Base-by-base conservation (phyloP, 2,888 invertebrate genomes). In the Drosophila borealis region DNA sequence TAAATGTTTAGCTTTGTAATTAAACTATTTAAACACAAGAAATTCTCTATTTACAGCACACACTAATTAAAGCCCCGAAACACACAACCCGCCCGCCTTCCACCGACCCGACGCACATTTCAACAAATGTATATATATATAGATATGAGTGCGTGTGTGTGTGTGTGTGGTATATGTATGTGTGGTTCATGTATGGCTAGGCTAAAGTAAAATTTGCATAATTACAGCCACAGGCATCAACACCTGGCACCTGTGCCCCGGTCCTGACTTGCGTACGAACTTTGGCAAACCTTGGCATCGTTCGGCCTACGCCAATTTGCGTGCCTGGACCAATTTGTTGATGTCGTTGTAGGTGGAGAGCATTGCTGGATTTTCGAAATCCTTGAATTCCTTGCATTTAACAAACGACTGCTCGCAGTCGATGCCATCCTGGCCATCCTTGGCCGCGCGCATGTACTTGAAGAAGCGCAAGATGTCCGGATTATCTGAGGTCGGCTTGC, bases 401-500 rank as follows among this genome's bases (percentile, higher is more conserved):
- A 93, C 93, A 90, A 96, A 95, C 0, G 94, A 93, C n/a, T 94
- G 92, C 81, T 94, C 94, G 89, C 97, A 97, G 88, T 95, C 95
- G 11, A 94, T 93, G 17, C 96, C 96, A 88, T 97, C 97, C 89
- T 97, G 97, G 0, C 97, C 97, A 72, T 97, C 95, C 91, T 97
- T 95, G 11, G 97, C 97, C 0, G 97, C 96, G 76, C 97, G 95
- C 97, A 97, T 97, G 92, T 97, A 97, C 63, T 95, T 95, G 94
- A 97, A 97, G 93, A 97, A 97, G 57, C 97, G 93, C 42, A 97
- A 93, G 67, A 97, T 97, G 84, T 97, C 97, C 0, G 96, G 96
- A 91, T 97, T 97, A 91, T 97, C 97, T 0, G 96, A 95, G 0
- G 96, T 95, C 0, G 97, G 97, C 57, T 97, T 96, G 4, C 96